phyloP scores from a whole-genome alignment of 2,113 vertebrate species.

The Sus scrofa region DNA sequence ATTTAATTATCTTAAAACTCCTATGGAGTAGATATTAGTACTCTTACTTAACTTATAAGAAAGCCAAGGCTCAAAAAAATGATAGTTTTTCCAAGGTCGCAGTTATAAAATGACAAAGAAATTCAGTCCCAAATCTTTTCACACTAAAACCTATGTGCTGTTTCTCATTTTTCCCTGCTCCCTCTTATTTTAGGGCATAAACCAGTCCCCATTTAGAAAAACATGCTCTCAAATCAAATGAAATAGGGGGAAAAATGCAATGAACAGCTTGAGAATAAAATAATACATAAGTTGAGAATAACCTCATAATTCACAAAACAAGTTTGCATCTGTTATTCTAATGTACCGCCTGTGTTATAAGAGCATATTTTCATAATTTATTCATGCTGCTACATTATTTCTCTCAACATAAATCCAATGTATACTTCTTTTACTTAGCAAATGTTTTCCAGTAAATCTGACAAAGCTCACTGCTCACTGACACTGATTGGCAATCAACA shows the following conservation, averaged over 20 bases:
- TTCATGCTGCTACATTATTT: constrained; percentile 65
- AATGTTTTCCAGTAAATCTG: constrained; percentile 54
- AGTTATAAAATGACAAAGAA: constrained; percentile 8
- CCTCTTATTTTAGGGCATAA: constrained; percentile 72
- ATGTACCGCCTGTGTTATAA: constrained; percentile 51
- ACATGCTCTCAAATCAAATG: constrained; percentile 71
- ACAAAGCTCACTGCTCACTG: constrained; percentile 38
- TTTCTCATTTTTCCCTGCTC: constrained; percentile 54
- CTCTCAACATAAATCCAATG: constrained; percentile 59
- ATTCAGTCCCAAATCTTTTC: constrained; percentile 27
- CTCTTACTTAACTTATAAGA: not conserved
- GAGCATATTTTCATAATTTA: constrained; percentile 78
- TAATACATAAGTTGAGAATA: constrained; percentile 71
- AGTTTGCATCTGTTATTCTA: constrained; percentile 79
- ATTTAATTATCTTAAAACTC: not conserved
- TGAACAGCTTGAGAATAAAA: constrained; percentile 79
- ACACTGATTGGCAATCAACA: not conserved
- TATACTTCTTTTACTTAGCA: constrained; percentile 53
- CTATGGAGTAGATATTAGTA: not conserved
- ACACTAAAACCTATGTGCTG: not conserved
- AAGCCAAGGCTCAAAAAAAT: not conserved
- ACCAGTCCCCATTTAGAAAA: constrained; percentile 63
- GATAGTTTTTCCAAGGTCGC: constrained; percentile 40
- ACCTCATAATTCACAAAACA: constrained; percentile 79
- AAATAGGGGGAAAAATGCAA: constrained; percentile 71